Base-by-base conservation (phyloP, 53 echinoderm and acorn worm species). In the Paracentrotus lividus region DNA sequence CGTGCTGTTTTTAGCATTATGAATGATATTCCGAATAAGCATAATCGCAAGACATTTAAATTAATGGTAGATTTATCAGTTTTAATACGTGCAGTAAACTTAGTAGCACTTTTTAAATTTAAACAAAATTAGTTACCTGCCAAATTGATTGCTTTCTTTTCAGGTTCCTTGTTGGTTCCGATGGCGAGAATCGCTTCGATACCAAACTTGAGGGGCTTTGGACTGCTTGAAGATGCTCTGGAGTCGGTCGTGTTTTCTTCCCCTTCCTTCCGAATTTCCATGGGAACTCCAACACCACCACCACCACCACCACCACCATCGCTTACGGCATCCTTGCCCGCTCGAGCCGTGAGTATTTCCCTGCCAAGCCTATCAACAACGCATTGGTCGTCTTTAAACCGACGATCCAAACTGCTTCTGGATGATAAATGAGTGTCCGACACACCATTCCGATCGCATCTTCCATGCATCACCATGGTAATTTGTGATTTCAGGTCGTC, bases 391-490 rank as follows among this genome's bases (percentile, higher is more conserved):
- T 78, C 81, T 47, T 44, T 78, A 47, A 45, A 78, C 8, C n/a
- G 81, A 78, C 9, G 21, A 8, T 78, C 81, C 47, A 16, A 8
- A 24, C 9, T 47, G n/a, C n/a, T 45, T 13, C 81, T 47, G 5
- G 26, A 47, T 13, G 81, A 45, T n/a, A n/a, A n/a, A n/a, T n/a
- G n/a, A 23, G 47, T 45, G n/a, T 20, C 55, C 54, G 86, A 43
- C 55, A 16, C 21, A 56, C 15, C 13, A 36, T 43, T 54, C 36
- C 85, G 85, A 23, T 43, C 90, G 47, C 64, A 66, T 65, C 65
- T 90, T 10, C 32, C 90, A 31, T 90, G 72, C 90, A 69, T 72
- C 42, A 69, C 90, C 72, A 90, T 49, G 75, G 90, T 72, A 69
- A 72, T 57, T 3, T 52, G 69, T 1, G 86, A 34, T 56, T 47